phyloP scores from a whole-genome alignment of 2,113 vertebrate species.

The Epinephelus cyanopodus region DNA sequence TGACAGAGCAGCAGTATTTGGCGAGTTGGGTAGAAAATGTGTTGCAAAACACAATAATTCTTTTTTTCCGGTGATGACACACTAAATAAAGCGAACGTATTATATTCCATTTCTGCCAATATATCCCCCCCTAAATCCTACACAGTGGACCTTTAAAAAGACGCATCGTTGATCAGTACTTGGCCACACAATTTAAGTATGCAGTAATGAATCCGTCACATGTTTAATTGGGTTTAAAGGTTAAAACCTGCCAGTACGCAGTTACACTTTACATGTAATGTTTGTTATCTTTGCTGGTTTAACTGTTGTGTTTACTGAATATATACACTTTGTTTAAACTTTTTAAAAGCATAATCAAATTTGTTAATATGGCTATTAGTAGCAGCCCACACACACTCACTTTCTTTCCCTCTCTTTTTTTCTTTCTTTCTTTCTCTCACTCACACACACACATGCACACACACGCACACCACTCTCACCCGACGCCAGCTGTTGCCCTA shows the following conservation, averaged over 20 bases:
- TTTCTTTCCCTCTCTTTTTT: background rate
- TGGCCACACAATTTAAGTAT: background rate
- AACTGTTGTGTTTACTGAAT: conserved; percentile 2
- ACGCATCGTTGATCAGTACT: background rate
- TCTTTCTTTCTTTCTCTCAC: background rate
- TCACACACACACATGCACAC: conserved; percentile 20
- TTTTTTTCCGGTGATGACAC: too few species aligned
- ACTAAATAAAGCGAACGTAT: too few species aligned
- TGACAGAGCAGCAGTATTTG: too few species aligned
- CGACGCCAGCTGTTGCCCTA: conserved; percentile 57
- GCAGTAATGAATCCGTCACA: background rate
- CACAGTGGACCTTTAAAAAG: too few species aligned
- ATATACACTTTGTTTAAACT: background rate
- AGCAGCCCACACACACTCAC: conserved; percentile 23
- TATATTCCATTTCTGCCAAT: too few species aligned
- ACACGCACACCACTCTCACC: background rate
- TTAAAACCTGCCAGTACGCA: conserved; percentile 5
- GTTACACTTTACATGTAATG: background rate
- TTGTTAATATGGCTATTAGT: conserved; percentile 18
- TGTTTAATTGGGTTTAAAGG: conserved; percentile 40
- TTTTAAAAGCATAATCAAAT: background rate
- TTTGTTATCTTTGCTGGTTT: conserved; percentile 14
- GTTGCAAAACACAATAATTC: too few species aligned
- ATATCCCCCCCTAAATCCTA: too few species aligned
- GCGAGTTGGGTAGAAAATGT: too few species aligned